Base-by-base conservation (phyloP, 2,113 vertebrate genomes). In the Hirundichthys speculiger region DNA sequence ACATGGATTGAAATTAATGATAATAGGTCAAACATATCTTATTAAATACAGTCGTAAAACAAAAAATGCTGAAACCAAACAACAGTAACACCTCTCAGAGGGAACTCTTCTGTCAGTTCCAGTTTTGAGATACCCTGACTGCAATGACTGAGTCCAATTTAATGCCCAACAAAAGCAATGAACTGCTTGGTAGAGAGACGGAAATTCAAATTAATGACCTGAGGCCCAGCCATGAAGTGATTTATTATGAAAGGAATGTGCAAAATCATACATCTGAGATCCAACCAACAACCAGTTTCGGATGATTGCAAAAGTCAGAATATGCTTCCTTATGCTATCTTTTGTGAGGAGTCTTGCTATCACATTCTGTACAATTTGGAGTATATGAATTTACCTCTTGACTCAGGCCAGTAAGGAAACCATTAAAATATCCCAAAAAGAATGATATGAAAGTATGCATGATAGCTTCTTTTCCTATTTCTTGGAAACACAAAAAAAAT, bases 151-250 rank as follows among this genome's bases (percentile, higher is more conserved):
- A 34, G 14, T 42, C n/a, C 11, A 11, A 24, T 59, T 58, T 15
- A 43, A 13, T 16, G 5, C 24, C 53, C 38, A 42, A 50, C 3
- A 53, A 50, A 59, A 55, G 49, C n/a, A 14, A n/a, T 56, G 56
- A 39, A 49, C 5, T 14, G 24, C 22, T 38, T 43, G 43, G 43
- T 60, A 2, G 20, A 9, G 39, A 71, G 43, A 65, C 54, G 21
- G 16, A 64, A 59, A 54, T 59, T 55, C 49, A 60, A 21, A 77
- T 50, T 60, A 68, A 56, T 62, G 64, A 62, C 43, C 50, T 20
- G 45, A 20, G 48, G 15, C 22, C 16, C 5, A 47, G 25, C 27
- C 40, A 60, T 24, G 12, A 55, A 54, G 16, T 40, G 54, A 69
- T 73, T 50, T 46, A 46, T 12, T 9, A 12, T 13, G 10, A 61